A percentile compares a stretch with the other conserved stretches of the same genome.
Evolutionary conservation across 2,888 invertebrate species (phyloP).

Genomic region (Phrixothrix hirtus): DNA sequence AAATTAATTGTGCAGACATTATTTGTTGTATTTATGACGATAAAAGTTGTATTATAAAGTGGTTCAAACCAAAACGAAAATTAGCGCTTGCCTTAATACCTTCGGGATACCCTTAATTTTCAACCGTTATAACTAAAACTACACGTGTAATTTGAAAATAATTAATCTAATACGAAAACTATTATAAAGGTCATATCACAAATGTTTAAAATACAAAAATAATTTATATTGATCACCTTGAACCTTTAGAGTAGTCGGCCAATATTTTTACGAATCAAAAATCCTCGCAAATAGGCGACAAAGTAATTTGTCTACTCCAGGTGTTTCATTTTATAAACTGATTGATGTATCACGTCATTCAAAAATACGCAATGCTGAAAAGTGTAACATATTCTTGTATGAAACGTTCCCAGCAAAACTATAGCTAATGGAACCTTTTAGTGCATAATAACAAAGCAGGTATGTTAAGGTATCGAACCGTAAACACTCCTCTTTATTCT

Average conservation of each 20-base stretch:
- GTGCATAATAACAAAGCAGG: slow-evolving; percentile 26
- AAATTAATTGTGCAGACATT: no score
- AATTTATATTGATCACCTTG: slow-evolving; percentile 27
- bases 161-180: slow-evolving; percentile 12
- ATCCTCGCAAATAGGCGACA: slow-evolving; percentile 4
- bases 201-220: slow-evolving; percentile 27
- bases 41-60: no score
- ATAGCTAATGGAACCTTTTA: slow-evolving; percentile 32
- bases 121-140: slow-evolving; percentile 5
- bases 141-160: slow-evolving; percentile 19
- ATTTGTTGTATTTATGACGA: no score
- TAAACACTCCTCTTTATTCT: slow-evolving; percentile 23
- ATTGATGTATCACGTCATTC: slow-evolving; percentile 31
- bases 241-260: slow-evolving; percentile 8
- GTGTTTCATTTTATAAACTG: slow-evolving; percentile 19
- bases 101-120: slow-evolving; percentile 1
- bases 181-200: slow-evolving; percentile 9
- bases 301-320: slow-evolving; percentile 22
- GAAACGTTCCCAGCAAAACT: slow-evolving; percentile 30
- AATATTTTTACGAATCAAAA: slow-evolving; percentile 4
- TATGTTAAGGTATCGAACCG: slow-evolving; percentile 29
- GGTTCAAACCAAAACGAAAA: not conserved
- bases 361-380: slow-evolving; percentile 25
- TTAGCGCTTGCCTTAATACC: not conserved
- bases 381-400: slow-evolving; percentile 25